Evolutionary conservation across 2,888 invertebrate genomes (phyloP).

Genomic region (Theodoxus fluviatilis): DNA sequence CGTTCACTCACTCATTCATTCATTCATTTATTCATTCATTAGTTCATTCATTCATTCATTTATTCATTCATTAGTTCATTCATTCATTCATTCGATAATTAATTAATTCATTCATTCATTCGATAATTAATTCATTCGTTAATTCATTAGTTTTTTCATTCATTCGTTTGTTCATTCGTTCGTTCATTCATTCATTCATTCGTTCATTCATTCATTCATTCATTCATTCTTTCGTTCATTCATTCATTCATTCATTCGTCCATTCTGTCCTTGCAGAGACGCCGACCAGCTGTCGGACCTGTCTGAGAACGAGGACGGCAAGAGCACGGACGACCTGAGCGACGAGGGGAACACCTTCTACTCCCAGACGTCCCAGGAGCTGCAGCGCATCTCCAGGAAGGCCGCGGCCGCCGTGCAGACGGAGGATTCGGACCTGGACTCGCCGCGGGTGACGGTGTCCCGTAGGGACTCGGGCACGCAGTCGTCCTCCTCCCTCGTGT

Average conservation of each 20-base stretch:
- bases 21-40: background rate
- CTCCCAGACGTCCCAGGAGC: slow-evolving; percentile 50
- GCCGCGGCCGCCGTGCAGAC: slow-evolving; percentile 36
- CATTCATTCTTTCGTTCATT: background rate
- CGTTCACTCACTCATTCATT: background rate
- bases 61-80: too few relatives aligned
- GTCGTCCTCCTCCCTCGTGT: background rate
- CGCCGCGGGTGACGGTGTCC: too few relatives aligned
- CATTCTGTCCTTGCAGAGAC: slow-evolving; percentile 44
- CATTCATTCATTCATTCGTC: too few relatives aligned
- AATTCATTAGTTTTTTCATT: too few relatives aligned
- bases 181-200: too few relatives aligned
- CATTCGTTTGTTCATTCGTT: too few relatives aligned
- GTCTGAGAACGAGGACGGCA: slow-evolving; percentile 46
- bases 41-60: background rate
- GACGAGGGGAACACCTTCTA: slow-evolving; percentile 54
- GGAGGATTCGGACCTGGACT: too few relatives aligned
- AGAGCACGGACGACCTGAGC: slow-evolving; percentile 39
- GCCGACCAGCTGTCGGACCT: slow-evolving; percentile 59
- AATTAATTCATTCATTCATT: too few relatives aligned
- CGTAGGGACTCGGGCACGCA: too few relatives aligned
- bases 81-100: too few relatives aligned
- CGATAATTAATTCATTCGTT: too few relatives aligned
- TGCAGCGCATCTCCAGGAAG: slow-evolving; percentile 42
- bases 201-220: background rate